Evolutionary conservation across 2,888 invertebrate genomes (phyloP), one percentile per base, ranked within the genome.

Genomic region (Latrodectus elegans): DNA sequence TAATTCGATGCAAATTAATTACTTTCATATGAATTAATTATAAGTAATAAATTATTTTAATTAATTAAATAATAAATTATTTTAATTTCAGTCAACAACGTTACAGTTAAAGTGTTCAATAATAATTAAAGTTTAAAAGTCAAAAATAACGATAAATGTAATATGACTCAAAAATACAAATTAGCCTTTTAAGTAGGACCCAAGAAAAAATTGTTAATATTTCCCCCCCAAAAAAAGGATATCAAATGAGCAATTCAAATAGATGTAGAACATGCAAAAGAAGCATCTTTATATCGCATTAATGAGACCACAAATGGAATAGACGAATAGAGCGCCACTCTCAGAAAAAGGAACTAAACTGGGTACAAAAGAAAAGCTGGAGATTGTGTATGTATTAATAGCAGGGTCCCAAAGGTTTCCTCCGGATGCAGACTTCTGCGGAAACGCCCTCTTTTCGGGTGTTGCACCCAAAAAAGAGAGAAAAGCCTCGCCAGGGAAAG

Each of bases 361-460:
- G n/a, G 22, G 49, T 10, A n/a, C 51, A 4, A 53, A 51, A 49
- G 8, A 51, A 52, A 52, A 71, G 11, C 22, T n/a, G 9, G 52
- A 17, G 49, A 73, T 49, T 17, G 64, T 71, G 22, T 52, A 64
- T 51, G 77, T 78, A 78, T 72, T 77, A 84, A 84, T 84, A 84
- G 82, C 74, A 15, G n/a, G 53, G 55, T 60, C 71, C 72, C 53
- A 78, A 84, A 76, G 67, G 51, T 70, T 84, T 78, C 71, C 65
- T 15, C 65, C 77, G 84, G 84, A 84, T 73, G 73, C 53, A 17
- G 17, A 70, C 75, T 49, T 22, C 51, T n/a, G 12, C 22, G 67
- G 65, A 71, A 67, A 83, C 71, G 84, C 72, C 84, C 72, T 77
- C 65, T 67, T 67, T 76, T 65, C 64, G 76, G 83, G 64, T 83